These are phyloP conservation scores for Caradrina clavipalpis DNA, from an alignment of 2,888 invertebrate genomes.

Conservation along the genomic window DNA sequence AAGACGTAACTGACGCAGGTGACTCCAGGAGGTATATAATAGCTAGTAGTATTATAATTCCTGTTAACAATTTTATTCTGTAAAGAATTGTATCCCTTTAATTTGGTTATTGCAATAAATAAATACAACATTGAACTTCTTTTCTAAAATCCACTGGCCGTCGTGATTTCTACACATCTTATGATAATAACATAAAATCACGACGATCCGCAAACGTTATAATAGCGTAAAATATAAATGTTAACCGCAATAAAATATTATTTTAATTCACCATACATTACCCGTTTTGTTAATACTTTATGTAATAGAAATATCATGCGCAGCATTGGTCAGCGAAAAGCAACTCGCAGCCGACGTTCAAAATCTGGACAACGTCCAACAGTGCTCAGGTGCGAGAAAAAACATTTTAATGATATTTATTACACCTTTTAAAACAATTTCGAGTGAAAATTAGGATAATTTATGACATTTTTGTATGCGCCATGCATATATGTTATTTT, in stretches of 20 bases:
- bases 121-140: constrained; percentile 6
- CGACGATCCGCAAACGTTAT: constrained; percentile 31
- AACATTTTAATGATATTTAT: constrained; percentile 70
- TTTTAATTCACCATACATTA: constrained; percentile 65
- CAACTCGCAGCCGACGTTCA: constrained; percentile 50
- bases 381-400: constrained; percentile 74
- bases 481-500: constrained; percentile 58
- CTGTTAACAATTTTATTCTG: not conserved
- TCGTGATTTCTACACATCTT: constrained; percentile 28
- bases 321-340: constrained; percentile 64
- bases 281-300: constrained; percentile 57
- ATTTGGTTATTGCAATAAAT: not conserved
- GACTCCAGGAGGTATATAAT: no score
- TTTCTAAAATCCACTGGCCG: constrained; percentile 10
- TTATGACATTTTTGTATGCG: constrained; percentile 60
- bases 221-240: constrained; percentile 49
- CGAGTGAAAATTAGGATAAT: constrained; percentile 66
- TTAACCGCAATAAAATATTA: constrained; percentile 49
- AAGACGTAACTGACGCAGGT: no score
- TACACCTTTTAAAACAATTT: constrained; percentile 70
- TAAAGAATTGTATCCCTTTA: not conserved
- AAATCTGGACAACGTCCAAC: constrained; percentile 70
- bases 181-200: constrained; percentile 42
- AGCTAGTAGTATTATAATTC: no score
- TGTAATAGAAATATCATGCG: constrained; percentile 55